phyloP scores from a whole-genome alignment of 2,113 vertebrate species.

The Grantiella picta region DNA sequence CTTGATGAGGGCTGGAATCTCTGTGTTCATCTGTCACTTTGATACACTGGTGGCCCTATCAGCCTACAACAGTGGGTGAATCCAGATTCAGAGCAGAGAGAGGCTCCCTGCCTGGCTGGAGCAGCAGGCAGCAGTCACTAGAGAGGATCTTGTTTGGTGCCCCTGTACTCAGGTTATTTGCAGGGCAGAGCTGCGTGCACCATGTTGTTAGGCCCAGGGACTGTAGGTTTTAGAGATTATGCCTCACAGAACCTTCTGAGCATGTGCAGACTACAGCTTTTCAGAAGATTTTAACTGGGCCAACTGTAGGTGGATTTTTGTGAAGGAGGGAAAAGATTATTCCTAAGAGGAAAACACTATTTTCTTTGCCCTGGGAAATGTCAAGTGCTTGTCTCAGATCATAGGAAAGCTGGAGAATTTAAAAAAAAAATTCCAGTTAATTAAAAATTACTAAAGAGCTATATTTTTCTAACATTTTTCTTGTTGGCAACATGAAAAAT shows the following conservation, averaged over 20 bases:
- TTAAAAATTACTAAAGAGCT: neutral
- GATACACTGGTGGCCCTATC: neutral
- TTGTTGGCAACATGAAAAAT: neutral
- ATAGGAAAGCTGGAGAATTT: neutral
- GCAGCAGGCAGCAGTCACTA: neutral
- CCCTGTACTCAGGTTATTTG: neutral
- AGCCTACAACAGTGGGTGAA: neutral
- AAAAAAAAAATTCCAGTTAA: neutral
- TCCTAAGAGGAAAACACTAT: neutral
- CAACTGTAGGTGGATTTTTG: conserved; percentile 48
- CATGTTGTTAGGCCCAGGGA: neutral
- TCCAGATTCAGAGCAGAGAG: neutral
- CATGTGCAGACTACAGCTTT: neutral
- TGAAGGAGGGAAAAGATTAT: conserved; percentile 16
- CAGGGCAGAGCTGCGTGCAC: neutral
- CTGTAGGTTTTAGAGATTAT: neutral
- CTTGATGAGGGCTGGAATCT: neutral
- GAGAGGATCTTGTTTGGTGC: neutral
- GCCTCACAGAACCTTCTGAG: neutral
- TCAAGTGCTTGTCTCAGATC: neutral
- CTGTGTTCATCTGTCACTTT: neutral
- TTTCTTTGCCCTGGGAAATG: conserved; percentile 19
- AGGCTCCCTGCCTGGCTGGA: neutral
- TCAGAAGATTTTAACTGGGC: conserved; percentile 36
- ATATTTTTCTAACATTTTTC: neutral